These are phyloP conservation scores for Spilarctia lutea DNA, from an alignment of 2,888 invertebrate species.

Conservation along the genomic window DNA sequence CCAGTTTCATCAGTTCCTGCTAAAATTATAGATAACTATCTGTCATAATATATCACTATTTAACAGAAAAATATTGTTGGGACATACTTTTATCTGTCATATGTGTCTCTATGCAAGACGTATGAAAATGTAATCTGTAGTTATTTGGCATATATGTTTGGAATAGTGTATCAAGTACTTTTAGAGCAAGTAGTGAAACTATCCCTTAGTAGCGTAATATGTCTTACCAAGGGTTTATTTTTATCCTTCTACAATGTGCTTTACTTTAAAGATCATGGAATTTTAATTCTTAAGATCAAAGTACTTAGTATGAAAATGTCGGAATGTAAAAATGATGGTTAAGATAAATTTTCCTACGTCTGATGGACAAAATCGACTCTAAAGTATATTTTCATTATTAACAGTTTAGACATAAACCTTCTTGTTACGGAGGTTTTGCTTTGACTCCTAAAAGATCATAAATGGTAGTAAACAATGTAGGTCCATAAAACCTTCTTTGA, in stretches of 20 bases:
- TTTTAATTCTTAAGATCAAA: background rate
- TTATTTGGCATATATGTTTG: too few species aligned
- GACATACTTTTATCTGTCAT: too few species aligned
- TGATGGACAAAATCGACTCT: background rate
- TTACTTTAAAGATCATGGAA: background rate
- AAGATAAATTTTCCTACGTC: background rate
- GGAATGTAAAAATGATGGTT: background rate
- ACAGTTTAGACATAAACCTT: too few species aligned
- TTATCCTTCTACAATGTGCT: background rate
- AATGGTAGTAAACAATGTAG: background rate
- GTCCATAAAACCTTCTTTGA: constrained; percentile 11
- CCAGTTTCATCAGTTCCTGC: too few species aligned
- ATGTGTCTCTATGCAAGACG: too few species aligned
- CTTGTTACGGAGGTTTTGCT: too few species aligned
- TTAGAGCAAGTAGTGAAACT: too few species aligned
- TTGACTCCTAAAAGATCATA: background rate
- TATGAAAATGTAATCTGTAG: too few species aligned
- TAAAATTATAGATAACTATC: too few species aligned
- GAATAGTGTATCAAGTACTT: too few species aligned
- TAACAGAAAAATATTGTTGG: too few species aligned
- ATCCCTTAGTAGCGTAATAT: background rate
- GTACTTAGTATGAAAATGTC: background rate
- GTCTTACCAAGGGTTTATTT: background rate
- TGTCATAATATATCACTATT: too few species aligned
- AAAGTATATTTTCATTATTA: background rate